Percentiles rank a stretch among this genome's conserved stretches.
Conservation (phyloP, 2,113 vertebrate species). For the Neogobius melanostomus region DNA sequence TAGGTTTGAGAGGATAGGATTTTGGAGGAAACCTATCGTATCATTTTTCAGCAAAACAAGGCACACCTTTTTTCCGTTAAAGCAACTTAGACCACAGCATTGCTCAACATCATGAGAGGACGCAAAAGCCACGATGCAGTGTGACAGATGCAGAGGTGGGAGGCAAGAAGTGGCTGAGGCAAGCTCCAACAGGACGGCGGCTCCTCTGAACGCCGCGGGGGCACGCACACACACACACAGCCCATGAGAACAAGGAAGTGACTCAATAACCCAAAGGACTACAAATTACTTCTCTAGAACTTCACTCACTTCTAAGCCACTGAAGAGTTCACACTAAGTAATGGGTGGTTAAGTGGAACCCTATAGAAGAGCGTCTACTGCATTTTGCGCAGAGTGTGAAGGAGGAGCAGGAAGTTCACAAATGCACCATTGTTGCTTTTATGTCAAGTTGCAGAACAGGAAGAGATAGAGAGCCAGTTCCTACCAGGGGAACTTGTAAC, state of each 20-base stretch:
- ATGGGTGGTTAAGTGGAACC: background rate
- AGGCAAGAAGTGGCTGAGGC: slow-evolving; percentile 65
- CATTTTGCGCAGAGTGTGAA: slow-evolving; percentile 11
- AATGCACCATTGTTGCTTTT: slow-evolving; percentile 24
- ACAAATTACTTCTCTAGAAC: slow-evolving; percentile 44
- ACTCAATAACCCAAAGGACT: slow-evolving; percentile 46
- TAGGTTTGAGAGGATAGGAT: too few species aligned
- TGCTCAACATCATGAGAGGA: slow-evolving; percentile 57
- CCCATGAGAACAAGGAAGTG: slow-evolving; percentile 47
- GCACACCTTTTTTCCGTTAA: too few species aligned
- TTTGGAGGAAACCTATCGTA: too few species aligned
- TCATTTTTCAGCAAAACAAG: too few species aligned
- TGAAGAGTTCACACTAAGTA: slow-evolving; percentile 8
- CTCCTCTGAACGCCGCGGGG: slow-evolving; percentile 39
- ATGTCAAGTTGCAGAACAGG: slow-evolving; percentile 60
- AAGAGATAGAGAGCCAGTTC: slow-evolving; percentile 50
- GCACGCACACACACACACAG: slow-evolving; percentile 30
- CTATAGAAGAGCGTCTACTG: background rate
- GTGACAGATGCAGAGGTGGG: slow-evolving; percentile 65
- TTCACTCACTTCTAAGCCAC: slow-evolving; percentile 28
- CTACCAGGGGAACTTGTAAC: slow-evolving; percentile 47
- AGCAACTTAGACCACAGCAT: background rate
- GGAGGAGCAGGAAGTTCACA: slow-evolving; percentile 48
- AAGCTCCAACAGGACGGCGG: slow-evolving; percentile 55
- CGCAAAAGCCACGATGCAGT: slow-evolving; percentile 40